Evolutionary conservation across 2,113 vertebrate genomes (phyloP).

Genomic region (Bettongia penicillata): DNA sequence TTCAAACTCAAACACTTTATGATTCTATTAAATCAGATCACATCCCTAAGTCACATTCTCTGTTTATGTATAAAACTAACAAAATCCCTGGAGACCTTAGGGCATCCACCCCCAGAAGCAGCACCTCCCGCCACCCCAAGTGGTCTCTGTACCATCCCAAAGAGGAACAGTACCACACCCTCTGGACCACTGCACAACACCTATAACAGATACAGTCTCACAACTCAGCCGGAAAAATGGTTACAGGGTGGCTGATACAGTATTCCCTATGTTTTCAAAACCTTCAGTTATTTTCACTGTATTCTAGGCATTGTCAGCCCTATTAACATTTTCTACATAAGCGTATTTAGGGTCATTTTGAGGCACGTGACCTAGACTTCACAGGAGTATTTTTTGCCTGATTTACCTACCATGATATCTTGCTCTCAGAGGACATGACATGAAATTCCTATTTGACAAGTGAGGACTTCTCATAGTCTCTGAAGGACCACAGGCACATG

Average conservation of each 20-base stretch:
- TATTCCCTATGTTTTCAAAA: neutral
- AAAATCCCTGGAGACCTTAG: neutral
- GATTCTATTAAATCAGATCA: neutral
- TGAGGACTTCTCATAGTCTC: neutral
- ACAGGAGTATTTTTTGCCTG: neutral
- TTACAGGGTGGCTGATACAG: neutral
- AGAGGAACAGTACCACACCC: neutral
- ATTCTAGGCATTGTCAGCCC: neutral
- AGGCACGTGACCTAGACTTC: neutral
- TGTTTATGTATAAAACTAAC: too few species aligned
- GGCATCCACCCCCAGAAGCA: neutral
- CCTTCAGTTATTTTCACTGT: neutral
- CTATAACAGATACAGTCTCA: neutral
- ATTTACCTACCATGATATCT: neutral
- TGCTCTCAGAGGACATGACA: neutral
- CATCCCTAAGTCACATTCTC: neutral
- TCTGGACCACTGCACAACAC: neutral
- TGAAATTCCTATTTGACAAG: neutral
- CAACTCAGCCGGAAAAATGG: neutral
- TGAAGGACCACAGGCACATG: neutral
- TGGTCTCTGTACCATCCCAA: neutral
- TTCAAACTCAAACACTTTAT: neutral
- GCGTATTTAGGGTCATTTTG: neutral
- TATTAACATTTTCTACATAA: neutral
- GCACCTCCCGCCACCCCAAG: too few species aligned